Conservation (phyloP, 2,888 invertebrate species). For the Sisyra terminalis region DNA sequence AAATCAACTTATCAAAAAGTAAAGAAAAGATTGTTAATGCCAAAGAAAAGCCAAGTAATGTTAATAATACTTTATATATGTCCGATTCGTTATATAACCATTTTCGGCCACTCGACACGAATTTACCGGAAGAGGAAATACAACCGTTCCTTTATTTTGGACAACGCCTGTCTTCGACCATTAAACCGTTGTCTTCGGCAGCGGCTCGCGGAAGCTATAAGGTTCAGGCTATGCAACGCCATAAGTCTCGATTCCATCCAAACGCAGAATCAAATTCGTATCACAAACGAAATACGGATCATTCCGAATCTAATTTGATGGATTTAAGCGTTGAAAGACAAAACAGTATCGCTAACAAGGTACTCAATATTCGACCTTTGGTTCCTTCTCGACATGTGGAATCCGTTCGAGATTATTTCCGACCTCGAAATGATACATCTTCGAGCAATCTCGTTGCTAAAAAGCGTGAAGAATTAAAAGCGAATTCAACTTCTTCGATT, state of each 20-base stretch:
- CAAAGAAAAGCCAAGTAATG: constrained; percentile 26
- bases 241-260: constrained; percentile 10
- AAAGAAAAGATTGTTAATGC: constrained; percentile 26
- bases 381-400: constrained; percentile 32
- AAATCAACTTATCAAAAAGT: constrained; percentile 15
- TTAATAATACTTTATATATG: constrained; percentile 38
- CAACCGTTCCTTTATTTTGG: constrained; percentile 56
- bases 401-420: constrained; percentile 29
- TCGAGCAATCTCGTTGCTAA: constrained; percentile 11
- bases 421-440: constrained; percentile 9
- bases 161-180: constrained; percentile 35
- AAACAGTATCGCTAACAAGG: constrained; percentile 31
- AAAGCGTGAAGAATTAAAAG: constrained; percentile 21
- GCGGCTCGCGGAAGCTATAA: constrained; percentile 26
- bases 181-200: constrained; percentile 17
- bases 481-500: constrained; percentile 15
- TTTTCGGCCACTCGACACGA: constrained; percentile 42
- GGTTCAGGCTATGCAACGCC: constrained; percentile 25
- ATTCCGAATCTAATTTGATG: constrained; percentile 18
- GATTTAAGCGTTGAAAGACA: constrained; percentile 42
- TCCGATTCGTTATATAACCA: constrained; percentile 45
- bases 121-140: constrained; percentile 46
- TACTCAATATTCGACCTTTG: constrained; percentile 28
- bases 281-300: constrained; percentile 9
- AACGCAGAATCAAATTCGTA: constrained; percentile 10